phyloP scores from a whole-genome alignment of 2,113 vertebrate genomes.

The Antennarius striatus region DNA sequence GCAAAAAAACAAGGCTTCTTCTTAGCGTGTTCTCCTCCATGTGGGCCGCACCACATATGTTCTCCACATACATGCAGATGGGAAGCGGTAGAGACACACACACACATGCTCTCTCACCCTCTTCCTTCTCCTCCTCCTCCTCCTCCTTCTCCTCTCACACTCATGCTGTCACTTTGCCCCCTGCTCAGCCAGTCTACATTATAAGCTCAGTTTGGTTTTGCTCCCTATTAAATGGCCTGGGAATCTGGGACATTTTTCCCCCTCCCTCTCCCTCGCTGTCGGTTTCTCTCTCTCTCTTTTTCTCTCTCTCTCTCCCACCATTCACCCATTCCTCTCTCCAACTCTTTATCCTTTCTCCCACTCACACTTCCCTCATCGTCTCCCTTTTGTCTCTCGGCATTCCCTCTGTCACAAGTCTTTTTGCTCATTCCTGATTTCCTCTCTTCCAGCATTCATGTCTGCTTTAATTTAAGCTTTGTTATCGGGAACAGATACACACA shows the following conservation, averaged over 20 bases:
- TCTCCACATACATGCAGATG: conserved; percentile 36
- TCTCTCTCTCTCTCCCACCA: conserved; percentile 35
- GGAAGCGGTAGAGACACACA: conserved; percentile 28
- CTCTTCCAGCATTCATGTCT: conserved; percentile 20
- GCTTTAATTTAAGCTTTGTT: not conserved
- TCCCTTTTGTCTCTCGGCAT: conserved; percentile 62
- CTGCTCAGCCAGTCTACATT: conserved; percentile 64
- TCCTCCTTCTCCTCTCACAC: conserved; percentile 22
- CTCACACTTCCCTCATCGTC: conserved; percentile 57
- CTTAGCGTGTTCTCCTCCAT: not conserved
- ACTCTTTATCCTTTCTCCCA: conserved; percentile 35
- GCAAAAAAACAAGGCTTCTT: not conserved
- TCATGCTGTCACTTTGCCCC: conserved; percentile 59
- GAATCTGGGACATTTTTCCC: conserved; percentile 60
- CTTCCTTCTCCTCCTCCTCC: conserved; percentile 15
- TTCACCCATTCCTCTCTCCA: conserved; percentile 43
- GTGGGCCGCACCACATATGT: not conserved
- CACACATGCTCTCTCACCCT: conserved; percentile 13
- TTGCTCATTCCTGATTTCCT: conserved; percentile 46
- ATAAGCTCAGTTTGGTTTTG: conserved; percentile 65
- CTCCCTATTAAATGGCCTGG: conserved; percentile 72
- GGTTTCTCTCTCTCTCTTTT: conserved; percentile 23
- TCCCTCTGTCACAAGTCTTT: conserved; percentile 48
- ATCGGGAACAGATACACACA: not conserved
- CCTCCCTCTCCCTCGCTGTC: conserved; percentile 28